Conservation (phyloP, 2,113 vertebrate genomes). For the Oreochromis aureus region DNA sequence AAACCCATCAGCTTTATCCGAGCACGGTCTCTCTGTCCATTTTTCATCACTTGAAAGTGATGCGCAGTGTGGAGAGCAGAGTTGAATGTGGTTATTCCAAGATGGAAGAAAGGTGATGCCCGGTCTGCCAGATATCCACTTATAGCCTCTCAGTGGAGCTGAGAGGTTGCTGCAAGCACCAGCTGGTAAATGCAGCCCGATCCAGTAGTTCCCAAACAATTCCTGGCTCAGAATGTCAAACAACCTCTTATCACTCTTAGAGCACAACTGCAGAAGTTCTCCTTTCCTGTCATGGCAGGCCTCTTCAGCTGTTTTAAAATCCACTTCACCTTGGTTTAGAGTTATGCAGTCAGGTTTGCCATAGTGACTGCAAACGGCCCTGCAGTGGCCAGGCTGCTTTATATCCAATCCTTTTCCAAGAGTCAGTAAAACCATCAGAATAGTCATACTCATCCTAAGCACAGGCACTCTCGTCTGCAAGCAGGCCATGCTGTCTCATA, state of each 20-base stretch:
- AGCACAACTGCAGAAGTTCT: constrained; percentile 27
- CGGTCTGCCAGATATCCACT: constrained; percentile 17
- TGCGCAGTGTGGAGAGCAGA: constrained; percentile 55
- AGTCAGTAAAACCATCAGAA: neutral
- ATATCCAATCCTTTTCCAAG: neutral
- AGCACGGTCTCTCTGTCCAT: constrained; percentile 51
- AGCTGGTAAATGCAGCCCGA: constrained; percentile 45
- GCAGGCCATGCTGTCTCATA: neutral
- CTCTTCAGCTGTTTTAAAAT: constrained; percentile 48
- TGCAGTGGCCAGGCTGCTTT: neutral
- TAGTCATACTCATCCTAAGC: neutral
- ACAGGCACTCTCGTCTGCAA: neutral
- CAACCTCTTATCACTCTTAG: neutral
- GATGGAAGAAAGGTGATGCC: neutral
- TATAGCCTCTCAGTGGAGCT: constrained; percentile 39
- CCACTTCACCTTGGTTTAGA: constrained; percentile 12
- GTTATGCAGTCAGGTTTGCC: constrained; percentile 31
- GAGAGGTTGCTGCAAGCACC: constrained; percentile 47
- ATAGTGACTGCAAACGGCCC: constrained; percentile 1
- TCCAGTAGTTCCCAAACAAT: constrained; percentile 59
- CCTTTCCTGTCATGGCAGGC: constrained; percentile 42
- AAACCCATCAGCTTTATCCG: constrained; percentile 50
- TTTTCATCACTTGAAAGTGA: constrained; percentile 38
- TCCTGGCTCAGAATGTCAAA: neutral
- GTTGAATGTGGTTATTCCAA: constrained; percentile 16